phyloP scores from a whole-genome alignment of 2,113 vertebrate species.

The Gavia stellata region DNA sequence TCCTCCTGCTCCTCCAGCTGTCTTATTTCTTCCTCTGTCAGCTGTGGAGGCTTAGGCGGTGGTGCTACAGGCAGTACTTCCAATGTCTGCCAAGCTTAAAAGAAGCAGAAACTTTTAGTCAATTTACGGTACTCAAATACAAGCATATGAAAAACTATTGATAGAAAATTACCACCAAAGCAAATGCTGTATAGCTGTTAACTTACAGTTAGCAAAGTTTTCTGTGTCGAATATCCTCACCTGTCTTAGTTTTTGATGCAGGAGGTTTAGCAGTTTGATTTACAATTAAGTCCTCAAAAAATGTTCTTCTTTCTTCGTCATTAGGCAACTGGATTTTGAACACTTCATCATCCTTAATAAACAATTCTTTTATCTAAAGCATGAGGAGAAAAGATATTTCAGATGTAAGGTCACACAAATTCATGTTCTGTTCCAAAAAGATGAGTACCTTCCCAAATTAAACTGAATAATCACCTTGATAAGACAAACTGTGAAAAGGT shows the following conservation, averaged over 20 bases:
- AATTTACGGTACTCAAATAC: neutral
- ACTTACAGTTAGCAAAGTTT: neutral
- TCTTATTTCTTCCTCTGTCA: constrained; percentile 80
- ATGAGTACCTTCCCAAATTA: neutral
- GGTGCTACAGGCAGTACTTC: constrained; percentile 87
- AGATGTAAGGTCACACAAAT: neutral
- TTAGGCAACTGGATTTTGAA: constrained; percentile 79
- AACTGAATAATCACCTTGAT: neutral
- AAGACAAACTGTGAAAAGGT: neutral
- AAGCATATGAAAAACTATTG: neutral
- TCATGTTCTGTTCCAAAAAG: neutral
- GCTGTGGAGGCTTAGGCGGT: constrained; percentile 74
- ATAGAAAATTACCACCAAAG: neutral
- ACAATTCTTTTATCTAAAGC: constrained; percentile 84
- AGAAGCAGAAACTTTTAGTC: neutral
- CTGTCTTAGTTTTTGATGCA: constrained; percentile 78
- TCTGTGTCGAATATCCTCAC: constrained; percentile 64
- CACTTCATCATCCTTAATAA: constrained; percentile 80
- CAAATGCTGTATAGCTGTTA: neutral
- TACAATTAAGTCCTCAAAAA: constrained; percentile 90
- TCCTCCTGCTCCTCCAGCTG: constrained; percentile 88
- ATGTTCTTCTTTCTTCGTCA: constrained; percentile 76
- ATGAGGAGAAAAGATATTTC: neutral
- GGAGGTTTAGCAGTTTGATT: constrained; percentile 86
- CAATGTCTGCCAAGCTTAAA: constrained; percentile 74